phyloP scores from a whole-genome alignment of 1,140 invertebrate species.

The Sycophila sp. region DNA sequence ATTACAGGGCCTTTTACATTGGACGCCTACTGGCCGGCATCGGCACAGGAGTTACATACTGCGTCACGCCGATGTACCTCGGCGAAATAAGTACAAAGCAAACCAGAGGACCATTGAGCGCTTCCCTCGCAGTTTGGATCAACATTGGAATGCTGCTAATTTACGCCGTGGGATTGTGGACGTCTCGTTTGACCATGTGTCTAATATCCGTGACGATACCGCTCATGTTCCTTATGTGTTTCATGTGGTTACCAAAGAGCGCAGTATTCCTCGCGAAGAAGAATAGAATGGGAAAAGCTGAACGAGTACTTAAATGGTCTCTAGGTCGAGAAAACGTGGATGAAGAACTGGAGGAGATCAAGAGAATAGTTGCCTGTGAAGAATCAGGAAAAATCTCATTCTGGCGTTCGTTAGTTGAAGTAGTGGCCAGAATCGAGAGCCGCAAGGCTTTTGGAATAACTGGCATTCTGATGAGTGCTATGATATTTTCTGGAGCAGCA shows the following conservation, averaged over 20 bases:
- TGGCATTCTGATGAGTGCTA: constrained; percentile 80
- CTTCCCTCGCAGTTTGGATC: constrained; percentile 69
- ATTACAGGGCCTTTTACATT: constrained; percentile 53
- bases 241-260: constrained; percentile 66
- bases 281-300: constrained; percentile 64
- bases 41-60: constrained; percentile 61
- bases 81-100: constrained; percentile 71
- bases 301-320: constrained; percentile 71
- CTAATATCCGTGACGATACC: constrained; percentile 62
- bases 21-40: constrained; percentile 67
- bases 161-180: constrained; percentile 66
- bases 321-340: constrained; percentile 70
- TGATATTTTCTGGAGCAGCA: constrained; percentile 84
- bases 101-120: constrained; percentile 70
- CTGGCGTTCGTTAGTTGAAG: constrained; percentile 59
- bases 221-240: constrained; percentile 62
- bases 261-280: constrained; percentile 61
- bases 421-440: constrained; percentile 69
- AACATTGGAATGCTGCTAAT: constrained; percentile 70
- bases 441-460: constrained; percentile 77
- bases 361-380: constrained; percentile 69
- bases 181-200: constrained; percentile 57
- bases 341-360: constrained; percentile 70
- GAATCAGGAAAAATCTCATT: constrained; percentile 57
- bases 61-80: constrained; percentile 70